phyloP scores from a whole-genome alignment of 2,113 vertebrate genomes.

The Pelecanoides urinatrix region DNA sequence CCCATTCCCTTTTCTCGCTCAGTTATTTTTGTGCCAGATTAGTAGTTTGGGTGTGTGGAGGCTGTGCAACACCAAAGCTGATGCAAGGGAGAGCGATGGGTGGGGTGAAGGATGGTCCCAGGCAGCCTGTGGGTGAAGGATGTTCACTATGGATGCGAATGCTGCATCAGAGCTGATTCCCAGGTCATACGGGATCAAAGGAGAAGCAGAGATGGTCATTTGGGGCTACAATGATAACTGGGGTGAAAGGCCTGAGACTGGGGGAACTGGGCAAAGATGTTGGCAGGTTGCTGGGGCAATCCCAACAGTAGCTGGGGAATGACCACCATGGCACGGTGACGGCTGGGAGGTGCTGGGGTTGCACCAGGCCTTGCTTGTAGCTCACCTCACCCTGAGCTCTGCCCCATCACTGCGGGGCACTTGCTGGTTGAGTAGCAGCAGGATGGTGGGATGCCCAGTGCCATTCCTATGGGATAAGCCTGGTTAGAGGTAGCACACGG shows the following conservation, averaged over 20 bases:
- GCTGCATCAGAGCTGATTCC: neutral
- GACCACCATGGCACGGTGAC: neutral
- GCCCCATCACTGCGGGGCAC: rapidly evolving
- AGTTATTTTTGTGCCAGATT: neutral
- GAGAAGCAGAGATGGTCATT: neutral
- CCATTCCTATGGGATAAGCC: neutral
- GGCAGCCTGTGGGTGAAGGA: neutral
- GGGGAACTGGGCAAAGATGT: neutral
- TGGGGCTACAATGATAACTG: neutral
- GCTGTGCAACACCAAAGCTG: neutral
- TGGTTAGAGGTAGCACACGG: neutral
- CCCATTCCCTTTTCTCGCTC: neutral
- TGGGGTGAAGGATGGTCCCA: neutral
- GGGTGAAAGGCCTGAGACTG: neutral
- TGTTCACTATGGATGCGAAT: neutral
- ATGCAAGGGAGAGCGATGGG: rapidly evolving
- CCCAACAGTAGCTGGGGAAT: neutral
- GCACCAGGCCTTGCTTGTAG: neutral
- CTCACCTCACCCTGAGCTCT: neutral
- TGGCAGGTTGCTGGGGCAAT: neutral
- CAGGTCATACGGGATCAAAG: neutral
- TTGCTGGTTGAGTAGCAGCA: neutral
- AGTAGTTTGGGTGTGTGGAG: neutral
- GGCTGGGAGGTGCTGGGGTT: neutral
- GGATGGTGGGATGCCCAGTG: neutral